Evolutionary conservation across 2,888 invertebrate species (phyloP).

Genomic region (Eilema caniola): DNA sequence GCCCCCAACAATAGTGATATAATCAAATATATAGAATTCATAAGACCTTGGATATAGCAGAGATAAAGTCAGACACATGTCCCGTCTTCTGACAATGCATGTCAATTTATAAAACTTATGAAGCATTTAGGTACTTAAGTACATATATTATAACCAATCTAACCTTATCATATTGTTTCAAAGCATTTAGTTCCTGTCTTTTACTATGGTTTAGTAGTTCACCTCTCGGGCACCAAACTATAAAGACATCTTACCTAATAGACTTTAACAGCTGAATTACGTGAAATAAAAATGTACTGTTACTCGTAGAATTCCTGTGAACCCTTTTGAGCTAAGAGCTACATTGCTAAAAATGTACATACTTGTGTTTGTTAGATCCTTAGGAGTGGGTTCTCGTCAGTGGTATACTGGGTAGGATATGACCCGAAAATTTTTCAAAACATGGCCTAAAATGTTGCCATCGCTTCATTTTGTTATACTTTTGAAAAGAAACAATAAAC

Average conservation of each 20-base stretch:
- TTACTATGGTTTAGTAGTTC: background rate
- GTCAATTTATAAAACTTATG: no score
- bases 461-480: background rate
- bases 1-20: background rate
- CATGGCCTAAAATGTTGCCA: no score
- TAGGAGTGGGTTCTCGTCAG: background rate
- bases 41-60: background rate
- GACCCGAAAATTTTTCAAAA: no score
- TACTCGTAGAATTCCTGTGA: background rate
- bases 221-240: background rate
- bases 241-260: background rate
- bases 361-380: background rate
- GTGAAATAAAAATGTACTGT: no score
- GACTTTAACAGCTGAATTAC: background rate
- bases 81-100: background rate
- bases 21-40: background rate
- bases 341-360: background rate
- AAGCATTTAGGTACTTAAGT: no score
- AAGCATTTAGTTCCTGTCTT: background rate
- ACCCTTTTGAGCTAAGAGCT: background rate
- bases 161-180: background rate
- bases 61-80: constrained; percentile 2
- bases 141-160: no score
- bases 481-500: background rate
- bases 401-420: background rate